phyloP scores from a whole-genome alignment of 92 coral and sea anemone genomes.

The Phenganax subtilis region DNA sequence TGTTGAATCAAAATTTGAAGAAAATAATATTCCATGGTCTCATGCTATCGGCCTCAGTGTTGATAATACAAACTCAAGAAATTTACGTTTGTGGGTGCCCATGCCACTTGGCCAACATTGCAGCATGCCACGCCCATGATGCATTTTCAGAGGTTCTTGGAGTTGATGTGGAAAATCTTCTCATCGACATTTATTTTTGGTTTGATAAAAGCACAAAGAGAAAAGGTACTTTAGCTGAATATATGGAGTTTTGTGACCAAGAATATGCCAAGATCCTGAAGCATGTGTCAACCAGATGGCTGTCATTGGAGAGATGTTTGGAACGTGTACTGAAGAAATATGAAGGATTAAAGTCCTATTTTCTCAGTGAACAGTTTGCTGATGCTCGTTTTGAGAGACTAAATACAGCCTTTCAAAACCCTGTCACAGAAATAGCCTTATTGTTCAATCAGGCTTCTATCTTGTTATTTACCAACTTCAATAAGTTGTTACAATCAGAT shows the following conservation, averaged over 20 bases:
- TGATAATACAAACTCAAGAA: constrained; percentile 24
- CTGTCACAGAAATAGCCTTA: constrained; percentile 21
- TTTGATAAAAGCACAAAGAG: constrained; percentile 34
- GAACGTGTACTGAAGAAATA: constrained; percentile 34
- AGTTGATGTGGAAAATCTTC: constrained; percentile 34
- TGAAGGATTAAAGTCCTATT: constrained; percentile 32
- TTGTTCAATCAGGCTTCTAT: constrained; percentile 37
- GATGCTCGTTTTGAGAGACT: constrained; percentile 28
- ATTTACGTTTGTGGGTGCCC: constrained; percentile 32
- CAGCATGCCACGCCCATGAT: constrained; percentile 42
- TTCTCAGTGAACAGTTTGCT: constrained; percentile 35
- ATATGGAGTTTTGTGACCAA: constrained; percentile 45
- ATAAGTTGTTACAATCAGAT: constrained; percentile 34
- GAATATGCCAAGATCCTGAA: constrained; percentile 28
- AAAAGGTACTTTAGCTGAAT: constrained; percentile 35
- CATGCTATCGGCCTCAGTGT: constrained; percentile 20
- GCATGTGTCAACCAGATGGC: constrained; percentile 36
- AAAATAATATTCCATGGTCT: constrained; percentile 5
- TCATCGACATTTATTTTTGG: constrained; percentile 39
- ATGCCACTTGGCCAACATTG: constrained; percentile 32
- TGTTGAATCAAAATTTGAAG: constrained; percentile 22
- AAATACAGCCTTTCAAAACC: constrained; percentile 23
- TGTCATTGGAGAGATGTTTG: constrained; percentile 40
- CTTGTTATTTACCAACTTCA: constrained; percentile 38
- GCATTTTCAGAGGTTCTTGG: constrained; percentile 31